phyloP scores from a whole-genome alignment of 2,888 invertebrate genomes.

The Nycteola revayana region DNA sequence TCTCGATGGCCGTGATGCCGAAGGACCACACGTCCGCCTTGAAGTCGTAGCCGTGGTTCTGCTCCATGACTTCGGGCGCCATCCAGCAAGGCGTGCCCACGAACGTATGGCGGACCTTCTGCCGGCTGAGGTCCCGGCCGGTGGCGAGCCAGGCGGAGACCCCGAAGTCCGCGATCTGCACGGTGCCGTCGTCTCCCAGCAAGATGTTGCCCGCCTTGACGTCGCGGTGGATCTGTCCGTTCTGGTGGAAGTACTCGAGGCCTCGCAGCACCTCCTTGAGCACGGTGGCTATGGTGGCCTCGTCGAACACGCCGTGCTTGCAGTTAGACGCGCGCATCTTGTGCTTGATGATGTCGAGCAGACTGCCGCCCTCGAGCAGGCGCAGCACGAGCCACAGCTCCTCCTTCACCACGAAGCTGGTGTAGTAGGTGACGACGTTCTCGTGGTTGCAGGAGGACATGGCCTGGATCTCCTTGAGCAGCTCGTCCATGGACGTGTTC shows the following conservation, averaged over 20 bases:
- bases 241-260: slow-evolving; percentile 98
- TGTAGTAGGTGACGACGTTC: slow-evolving; percentile 99
- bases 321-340: slow-evolving; percentile 96
- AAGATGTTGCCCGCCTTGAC: slow-evolving; percentile 87
- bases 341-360: slow-evolving; percentile 96
- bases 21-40: slow-evolving; percentile 93
- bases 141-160: slow-evolving; percentile 99
- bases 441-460: slow-evolving; percentile 99
- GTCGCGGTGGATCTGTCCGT: slow-evolving; percentile 96
- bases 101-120: slow-evolving; percentile 98
- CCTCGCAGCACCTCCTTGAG: slow-evolving; percentile 98
- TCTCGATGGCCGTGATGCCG: slow-evolving; percentile 99
- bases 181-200: slow-evolving; percentile 97
- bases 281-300: slow-evolving; percentile 98
- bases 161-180: slow-evolving; percentile 99
- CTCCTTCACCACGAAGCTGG: slow-evolving; percentile 98
- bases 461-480: slow-evolving; percentile 95
- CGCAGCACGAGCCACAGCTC: slow-evolving; percentile 99
- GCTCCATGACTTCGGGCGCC: slow-evolving; percentile 99
- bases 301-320: slow-evolving; percentile 98
- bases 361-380: slow-evolving; percentile 95
- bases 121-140: slow-evolving; percentile 96
- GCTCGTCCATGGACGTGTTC: slow-evolving; percentile 99
- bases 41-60: slow-evolving; percentile 99
- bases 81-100: slow-evolving; percentile 99